Base-by-base conservation (phyloP, 2,888 invertebrate genomes). In the Hemistola chrysoprasaria region DNA sequence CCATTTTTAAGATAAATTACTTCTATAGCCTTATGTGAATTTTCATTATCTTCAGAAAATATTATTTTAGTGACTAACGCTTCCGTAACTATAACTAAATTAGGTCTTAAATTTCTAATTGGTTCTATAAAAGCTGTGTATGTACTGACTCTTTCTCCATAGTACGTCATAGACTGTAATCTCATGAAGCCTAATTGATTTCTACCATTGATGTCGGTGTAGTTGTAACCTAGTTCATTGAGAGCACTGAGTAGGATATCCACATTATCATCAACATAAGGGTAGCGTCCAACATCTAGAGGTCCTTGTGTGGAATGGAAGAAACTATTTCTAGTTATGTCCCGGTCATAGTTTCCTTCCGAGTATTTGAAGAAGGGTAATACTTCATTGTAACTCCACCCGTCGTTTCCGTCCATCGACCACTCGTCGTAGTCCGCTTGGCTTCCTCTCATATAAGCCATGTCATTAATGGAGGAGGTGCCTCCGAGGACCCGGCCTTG, bases 361-460 rank as follows among this genome's bases (percentile, higher is more conserved):
- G 88, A 88, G 47, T 88, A 83, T 56, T 87, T 88, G 55, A 86
- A 88, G 59, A 75, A 88, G 6, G 85, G 84, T 1, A 88, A 64
- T 2, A 88, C 62, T 54, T 85, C 70, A 2, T 56, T 72, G 49
- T 69, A 88, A 37, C 75, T 74, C 88, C 88, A 88, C 7, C 82
- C 88, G 1, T 84, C 78, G 40, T 87, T 87, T 1, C 86, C 88
- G 26, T 63, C 68, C 6, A 80, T 61, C 2, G 82, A 77, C 88
- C 88, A 88, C 50, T 85, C 86, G 16, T 88, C 86, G 52, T 83
- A 88, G 46, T 88, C 88, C 0, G 83, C 84, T 6, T 85, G 79
- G 47, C 78, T 87, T 2, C 88, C 88, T 48, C 88, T 68, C 62
- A 86, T 79, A 56, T 88, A 88, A 3, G 84, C 85, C 81, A 88